phyloP scores from a whole-genome alignment of 2,888 invertebrate species.

The Spodoptera exigua region DNA sequence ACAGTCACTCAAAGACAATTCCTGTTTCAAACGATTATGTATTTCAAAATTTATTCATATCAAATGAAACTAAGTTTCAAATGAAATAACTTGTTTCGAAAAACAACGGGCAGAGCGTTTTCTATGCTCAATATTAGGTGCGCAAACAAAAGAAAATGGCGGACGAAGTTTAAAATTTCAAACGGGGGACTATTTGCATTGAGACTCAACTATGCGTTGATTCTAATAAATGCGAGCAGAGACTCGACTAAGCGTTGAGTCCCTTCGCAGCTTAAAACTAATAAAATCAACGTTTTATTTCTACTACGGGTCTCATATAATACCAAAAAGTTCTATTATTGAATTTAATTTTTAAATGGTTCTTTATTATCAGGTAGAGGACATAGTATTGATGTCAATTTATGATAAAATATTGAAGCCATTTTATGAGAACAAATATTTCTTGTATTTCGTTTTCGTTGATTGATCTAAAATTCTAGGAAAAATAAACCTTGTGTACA shows the following conservation, averaged over 20 bases:
- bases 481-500: no score
- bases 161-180: constrained; percentile 36
- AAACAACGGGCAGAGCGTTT: constrained; percentile 43
- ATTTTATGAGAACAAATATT: no score
- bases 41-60: constrained; percentile 30
- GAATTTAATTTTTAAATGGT: constrained; percentile 16
- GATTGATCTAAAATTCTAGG: no score
- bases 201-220: constrained; percentile 41
- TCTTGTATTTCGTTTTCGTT: no score
- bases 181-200: constrained; percentile 25
- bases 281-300: constrained; percentile 40
- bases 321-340: constrained; percentile 14
- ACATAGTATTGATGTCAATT: no score
- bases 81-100: constrained; percentile 34
- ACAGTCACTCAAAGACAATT: constrained; percentile 6
- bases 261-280: constrained; percentile 18
- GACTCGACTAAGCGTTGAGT: neutral
- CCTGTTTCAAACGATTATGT: neutral
- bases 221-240: constrained; percentile 41
- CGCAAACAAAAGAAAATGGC: constrained; percentile 41
- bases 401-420: neutral
- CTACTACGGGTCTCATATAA: constrained; percentile 20
- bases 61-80: constrained; percentile 40
- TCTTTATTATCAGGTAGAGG: neutral
- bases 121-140: constrained; percentile 33